phyloP scores from a whole-genome alignment of 2,888 invertebrate species.

The Tetragonisca angustula region DNA sequence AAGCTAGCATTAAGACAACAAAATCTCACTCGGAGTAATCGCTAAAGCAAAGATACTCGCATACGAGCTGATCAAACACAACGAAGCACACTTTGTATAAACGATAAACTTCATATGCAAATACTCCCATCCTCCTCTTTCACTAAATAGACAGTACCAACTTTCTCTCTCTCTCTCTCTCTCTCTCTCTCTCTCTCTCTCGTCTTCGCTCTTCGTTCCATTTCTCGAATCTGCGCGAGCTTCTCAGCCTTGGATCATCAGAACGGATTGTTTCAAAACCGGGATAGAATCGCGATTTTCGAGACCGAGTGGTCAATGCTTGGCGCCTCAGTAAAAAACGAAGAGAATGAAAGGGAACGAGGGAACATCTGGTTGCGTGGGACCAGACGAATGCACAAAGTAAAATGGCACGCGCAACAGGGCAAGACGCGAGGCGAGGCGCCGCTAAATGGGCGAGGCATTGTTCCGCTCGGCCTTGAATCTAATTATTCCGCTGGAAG shows the following conservation, averaged over 20 bases:
- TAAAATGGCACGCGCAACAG: conserved; percentile 49
- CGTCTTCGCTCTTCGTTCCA: not conserved
- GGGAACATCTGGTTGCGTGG: conserved; percentile 17
- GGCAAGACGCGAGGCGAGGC: conserved; percentile 47
- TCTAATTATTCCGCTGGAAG: conserved; percentile 79
- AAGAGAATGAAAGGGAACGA: not conserved
- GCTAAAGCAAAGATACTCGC: not conserved
- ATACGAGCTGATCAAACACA: not conserved
- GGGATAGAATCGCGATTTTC: not conserved
- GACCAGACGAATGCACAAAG: conserved; percentile 37
- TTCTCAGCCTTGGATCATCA: not conserved
- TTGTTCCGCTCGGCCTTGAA: conserved; percentile 76
- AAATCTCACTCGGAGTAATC: not conserved
- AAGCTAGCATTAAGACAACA: not conserved
- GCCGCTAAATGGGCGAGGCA: conserved; percentile 74
- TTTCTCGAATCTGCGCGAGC: not conserved
- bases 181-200: not conserved
- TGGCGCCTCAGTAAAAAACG: not conserved
- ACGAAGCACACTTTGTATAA: conserved; percentile 1
- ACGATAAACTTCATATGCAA: conserved; percentile 6
- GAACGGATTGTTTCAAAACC: not conserved
- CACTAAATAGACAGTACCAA: not conserved
- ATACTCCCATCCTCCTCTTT: not conserved
- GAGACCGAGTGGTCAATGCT: conserved; percentile 19
- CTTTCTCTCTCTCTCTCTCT: no score